Base-by-base conservation (phyloP, 2,797 vertebrate species). In the Chaunax sp. region DNA sequence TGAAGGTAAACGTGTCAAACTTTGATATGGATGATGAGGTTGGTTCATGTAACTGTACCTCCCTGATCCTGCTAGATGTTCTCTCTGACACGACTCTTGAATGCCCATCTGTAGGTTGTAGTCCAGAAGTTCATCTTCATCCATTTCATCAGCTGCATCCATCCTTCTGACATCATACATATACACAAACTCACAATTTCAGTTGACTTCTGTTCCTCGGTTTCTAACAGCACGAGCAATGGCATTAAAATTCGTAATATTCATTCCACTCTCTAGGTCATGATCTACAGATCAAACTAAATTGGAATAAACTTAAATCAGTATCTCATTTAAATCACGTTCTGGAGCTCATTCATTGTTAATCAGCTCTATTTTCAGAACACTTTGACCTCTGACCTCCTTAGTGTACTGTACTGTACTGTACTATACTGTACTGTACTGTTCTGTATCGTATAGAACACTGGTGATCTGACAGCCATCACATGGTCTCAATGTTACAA, bases 71-170 rank as follows among this genome's bases (percentile, higher is more conserved):
- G 62, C 35, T 3, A 55, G 54, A 35, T 64, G 59, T 26, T 50
- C 86, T 43, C 75, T 70, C 78, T 88, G 91, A 68, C 86, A 90
- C 3, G 94, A 94, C 73, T 96, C 95, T 73, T 95, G 84, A 68
- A 95, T 92, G 76, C 92, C 93, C 81, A 93, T 82, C 71, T 95
- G 94, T 59, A 95, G 58, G 41, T 91, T 88, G 61, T 90, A 92
- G 33, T 88, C 90, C 53, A 93, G 84, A 65, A 96, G 90, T 14
- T 92, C 89, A 0, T 95, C 94, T 79, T 95, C 95, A 19, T 93
- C 89, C 9, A 78, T 40, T 30, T 92, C 93, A 14, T 92, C 89
- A 25, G 80, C 72, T 46, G 52, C 73, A 13, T 95, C 92, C 94
- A 94, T 95, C 28, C 37, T 64, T 70, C 85, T 38, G 49, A 79